phyloP scores from a whole-genome alignment of 2,113 vertebrate genomes.

The Notothenia coriiceps region DNA sequence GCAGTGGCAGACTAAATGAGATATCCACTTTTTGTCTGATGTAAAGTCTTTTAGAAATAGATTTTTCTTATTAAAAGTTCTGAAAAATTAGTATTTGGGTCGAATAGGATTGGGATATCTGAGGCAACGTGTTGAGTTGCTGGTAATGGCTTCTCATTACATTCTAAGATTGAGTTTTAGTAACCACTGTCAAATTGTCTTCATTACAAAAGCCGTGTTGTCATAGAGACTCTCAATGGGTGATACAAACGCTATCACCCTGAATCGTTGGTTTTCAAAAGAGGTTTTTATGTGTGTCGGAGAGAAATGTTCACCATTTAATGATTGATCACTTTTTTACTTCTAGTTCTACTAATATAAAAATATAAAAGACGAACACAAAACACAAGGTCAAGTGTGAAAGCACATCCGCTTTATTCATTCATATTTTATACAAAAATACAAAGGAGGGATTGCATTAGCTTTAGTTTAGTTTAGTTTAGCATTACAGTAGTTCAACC shows the following conservation, averaged over 20 bases:
- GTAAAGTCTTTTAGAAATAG: neutral
- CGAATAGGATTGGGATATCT: neutral
- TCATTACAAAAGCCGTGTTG: constrained; percentile 15
- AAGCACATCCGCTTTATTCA: neutral
- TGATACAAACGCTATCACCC: neutral
- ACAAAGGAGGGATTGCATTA: no score
- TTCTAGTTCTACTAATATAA: no score
- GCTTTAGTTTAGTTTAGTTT: no score
- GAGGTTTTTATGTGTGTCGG: neutral
- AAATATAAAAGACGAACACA: neutral
- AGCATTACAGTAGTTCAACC: no score
- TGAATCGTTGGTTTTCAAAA: constrained; percentile 9
- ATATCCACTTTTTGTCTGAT: neutral
- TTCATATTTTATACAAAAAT: no score
- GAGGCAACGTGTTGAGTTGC: neutral
- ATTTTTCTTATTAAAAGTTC: neutral
- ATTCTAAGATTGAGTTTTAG: constrained; percentile 3
- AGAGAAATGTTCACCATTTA: neutral
- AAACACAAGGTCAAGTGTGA: no score
- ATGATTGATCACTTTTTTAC: constrained; percentile 17
- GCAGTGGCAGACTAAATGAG: neutral
- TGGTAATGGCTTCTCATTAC: neutral
- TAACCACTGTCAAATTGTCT: neutral
- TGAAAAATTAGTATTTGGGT: neutral
- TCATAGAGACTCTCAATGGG: constrained; percentile 40